Conservation (phyloP, 2,113 vertebrate genomes). For the Acrocephalus kingi region DNA sequence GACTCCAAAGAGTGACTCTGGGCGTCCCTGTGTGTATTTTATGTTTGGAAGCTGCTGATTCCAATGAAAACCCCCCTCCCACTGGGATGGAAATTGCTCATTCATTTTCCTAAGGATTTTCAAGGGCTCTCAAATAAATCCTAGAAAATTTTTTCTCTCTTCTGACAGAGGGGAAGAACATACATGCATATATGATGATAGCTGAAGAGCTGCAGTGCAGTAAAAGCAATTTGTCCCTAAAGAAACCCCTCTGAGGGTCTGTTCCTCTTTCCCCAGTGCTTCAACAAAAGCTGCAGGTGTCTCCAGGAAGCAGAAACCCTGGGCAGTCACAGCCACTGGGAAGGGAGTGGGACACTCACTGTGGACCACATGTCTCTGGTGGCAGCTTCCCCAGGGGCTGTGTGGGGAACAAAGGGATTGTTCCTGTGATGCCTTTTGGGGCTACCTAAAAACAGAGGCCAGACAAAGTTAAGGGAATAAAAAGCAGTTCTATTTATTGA, state of each 20-base stretch:
- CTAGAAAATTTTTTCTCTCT: neutral
- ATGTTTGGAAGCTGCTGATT: neutral
- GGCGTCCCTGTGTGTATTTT: neutral
- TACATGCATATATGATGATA: neutral
- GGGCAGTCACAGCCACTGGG: neutral
- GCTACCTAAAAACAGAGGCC: neutral
- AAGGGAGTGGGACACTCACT: neutral
- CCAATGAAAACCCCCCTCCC: neutral
- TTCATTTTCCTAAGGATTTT: conserved; percentile 41
- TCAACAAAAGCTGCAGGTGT: neutral
- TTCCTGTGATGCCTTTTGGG: neutral
- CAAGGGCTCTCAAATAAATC: conserved; percentile 25
- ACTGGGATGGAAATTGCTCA: neutral
- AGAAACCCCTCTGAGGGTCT: neutral
- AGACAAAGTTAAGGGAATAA: too few species aligned
- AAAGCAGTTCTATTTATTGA: neutral
- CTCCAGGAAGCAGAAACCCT: neutral
- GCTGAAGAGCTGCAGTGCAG: neutral
- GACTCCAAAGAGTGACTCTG: neutral
- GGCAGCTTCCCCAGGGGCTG: neutral
- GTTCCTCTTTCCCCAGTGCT: neutral
- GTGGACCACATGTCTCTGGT: neutral
- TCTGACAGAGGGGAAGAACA: neutral
- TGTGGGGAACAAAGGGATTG: neutral
- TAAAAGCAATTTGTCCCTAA: neutral